phyloP scores from a whole-genome alignment of 1,140 invertebrate species.

The Liolophura sinensis region DNA sequence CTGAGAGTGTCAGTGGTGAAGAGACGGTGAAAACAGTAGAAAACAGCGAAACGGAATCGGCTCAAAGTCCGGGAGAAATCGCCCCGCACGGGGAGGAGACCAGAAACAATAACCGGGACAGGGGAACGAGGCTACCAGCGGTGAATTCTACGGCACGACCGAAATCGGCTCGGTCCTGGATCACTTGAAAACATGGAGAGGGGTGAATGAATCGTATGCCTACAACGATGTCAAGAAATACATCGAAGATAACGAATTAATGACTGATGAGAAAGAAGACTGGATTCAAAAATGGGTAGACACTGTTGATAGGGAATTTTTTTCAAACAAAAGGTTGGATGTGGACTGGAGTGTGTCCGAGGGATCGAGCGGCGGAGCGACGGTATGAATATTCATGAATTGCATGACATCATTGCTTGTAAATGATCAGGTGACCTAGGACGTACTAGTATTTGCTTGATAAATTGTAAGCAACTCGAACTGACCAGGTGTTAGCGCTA shows the following conservation, averaged over 20 bases:
- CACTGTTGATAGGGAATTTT: too few relatives aligned
- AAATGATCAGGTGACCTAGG: too few relatives aligned
- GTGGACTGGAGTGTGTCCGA: too few relatives aligned
- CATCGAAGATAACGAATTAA: conserved; percentile 48
- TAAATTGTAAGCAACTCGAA: too few relatives aligned
- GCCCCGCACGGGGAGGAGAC: conserved; percentile 9
- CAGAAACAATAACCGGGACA: conserved; percentile 9
- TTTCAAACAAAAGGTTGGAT: too few relatives aligned
- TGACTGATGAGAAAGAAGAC: conserved; percentile 35
- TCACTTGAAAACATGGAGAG: conserved; percentile 49
- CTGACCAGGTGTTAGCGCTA: too few relatives aligned
- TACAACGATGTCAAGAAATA: conserved; percentile 49
- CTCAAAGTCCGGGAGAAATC: background rate
- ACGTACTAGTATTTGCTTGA: too few relatives aligned
- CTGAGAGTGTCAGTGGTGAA: conserved; percentile 26
- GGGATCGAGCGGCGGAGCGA: too few relatives aligned
- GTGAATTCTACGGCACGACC: conserved; percentile 8
- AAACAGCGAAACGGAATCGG: conserved; percentile 7
- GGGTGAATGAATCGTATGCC: conserved; percentile 46
- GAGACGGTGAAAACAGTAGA: conserved; percentile 12
- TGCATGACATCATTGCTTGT: too few relatives aligned
- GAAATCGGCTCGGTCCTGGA: conserved; percentile 39
- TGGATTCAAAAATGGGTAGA: conserved; percentile 43
- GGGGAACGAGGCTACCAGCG: conserved; percentile 11
- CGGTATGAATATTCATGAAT: too few relatives aligned